Conservation (phyloP, 2,113 vertebrate species). For the Okapia johnstoni region DNA sequence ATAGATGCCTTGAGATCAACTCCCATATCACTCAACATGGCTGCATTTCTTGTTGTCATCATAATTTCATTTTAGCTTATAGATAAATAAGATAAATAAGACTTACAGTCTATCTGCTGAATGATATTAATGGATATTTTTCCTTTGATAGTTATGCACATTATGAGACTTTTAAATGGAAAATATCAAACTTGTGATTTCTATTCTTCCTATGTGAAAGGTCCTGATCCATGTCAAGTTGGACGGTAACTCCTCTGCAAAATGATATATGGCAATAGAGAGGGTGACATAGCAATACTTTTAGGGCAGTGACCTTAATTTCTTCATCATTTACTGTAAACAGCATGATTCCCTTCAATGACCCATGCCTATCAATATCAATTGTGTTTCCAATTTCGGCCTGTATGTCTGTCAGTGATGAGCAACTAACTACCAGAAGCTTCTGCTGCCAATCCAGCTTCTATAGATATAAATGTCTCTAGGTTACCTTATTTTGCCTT, state of each 20-base stretch:
- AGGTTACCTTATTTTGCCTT: background rate
- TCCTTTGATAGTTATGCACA: background rate
- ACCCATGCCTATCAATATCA: slow-evolving; percentile 39
- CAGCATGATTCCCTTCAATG: background rate
- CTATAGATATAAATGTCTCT: background rate
- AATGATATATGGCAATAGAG: background rate
- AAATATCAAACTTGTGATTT: background rate
- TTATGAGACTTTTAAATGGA: background rate
- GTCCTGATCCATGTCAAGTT: background rate
- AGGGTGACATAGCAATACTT: background rate
- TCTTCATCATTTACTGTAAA: slow-evolving; percentile 30
- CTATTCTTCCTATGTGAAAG: background rate
- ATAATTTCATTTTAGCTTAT: background rate
- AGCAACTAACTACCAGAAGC: background rate
- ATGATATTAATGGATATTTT: background rate
- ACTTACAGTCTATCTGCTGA: background rate
- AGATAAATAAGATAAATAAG: background rate
- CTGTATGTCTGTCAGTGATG: background rate
- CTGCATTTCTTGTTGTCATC: background rate
- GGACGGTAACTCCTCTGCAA: background rate
- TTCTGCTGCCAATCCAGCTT: background rate
- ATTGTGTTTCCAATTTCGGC: slow-evolving; percentile 30
- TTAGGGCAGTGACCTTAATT: slow-evolving; percentile 16
- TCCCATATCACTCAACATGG: rapidly evolving
- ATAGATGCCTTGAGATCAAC: background rate